A percentile compares a stretch with the other conserved stretches of the same genome.
Evolutionary conservation across 2,797 vertebrate species (phyloP).

Genomic region (Anguilla marmorata): DNA sequence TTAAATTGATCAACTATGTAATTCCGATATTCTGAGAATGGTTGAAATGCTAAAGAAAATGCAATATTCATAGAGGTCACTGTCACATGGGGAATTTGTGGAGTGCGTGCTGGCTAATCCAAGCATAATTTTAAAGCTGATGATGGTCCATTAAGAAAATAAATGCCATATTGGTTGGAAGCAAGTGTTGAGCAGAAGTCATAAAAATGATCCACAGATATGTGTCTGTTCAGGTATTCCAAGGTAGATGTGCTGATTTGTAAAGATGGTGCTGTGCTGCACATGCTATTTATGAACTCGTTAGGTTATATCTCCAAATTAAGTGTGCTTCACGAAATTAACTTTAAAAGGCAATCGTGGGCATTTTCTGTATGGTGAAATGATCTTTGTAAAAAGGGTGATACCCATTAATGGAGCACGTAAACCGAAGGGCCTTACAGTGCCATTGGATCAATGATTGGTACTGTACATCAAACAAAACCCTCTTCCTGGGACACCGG

Average conservation of each 20-base stretch:
- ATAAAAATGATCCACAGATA: not conserved
- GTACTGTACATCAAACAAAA: not conserved
- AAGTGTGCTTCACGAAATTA: not conserved
- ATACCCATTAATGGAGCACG: not conserved
- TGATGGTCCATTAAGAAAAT: not conserved
- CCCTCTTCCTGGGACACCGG: not conserved
- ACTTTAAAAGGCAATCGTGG: constrained; percentile 1
- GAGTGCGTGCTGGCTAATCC: not conserved
- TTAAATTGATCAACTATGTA: not conserved
- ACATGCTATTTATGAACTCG: not conserved
- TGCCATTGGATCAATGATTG: not conserved
- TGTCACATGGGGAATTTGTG: not conserved
- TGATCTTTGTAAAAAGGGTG: not conserved
- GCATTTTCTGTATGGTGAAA: not conserved
- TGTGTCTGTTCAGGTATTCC: not conserved
- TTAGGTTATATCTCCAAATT: not conserved
- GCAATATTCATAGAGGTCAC: not conserved
- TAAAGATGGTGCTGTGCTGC: not conserved
- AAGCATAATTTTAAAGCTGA: not conserved
- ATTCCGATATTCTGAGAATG: not conserved
- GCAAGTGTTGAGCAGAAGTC: not conserved
- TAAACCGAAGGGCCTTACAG: not conserved
- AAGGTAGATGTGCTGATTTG: not conserved
- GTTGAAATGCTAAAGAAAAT: not conserved
- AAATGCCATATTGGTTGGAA: not conserved